A percentile compares a stretch with the other conserved stretches of the same genome.
These are phyloP conservation scores for Melieria picta DNA, from an alignment of 2,888 invertebrate genomes.

Conservation along the genomic window DNA sequence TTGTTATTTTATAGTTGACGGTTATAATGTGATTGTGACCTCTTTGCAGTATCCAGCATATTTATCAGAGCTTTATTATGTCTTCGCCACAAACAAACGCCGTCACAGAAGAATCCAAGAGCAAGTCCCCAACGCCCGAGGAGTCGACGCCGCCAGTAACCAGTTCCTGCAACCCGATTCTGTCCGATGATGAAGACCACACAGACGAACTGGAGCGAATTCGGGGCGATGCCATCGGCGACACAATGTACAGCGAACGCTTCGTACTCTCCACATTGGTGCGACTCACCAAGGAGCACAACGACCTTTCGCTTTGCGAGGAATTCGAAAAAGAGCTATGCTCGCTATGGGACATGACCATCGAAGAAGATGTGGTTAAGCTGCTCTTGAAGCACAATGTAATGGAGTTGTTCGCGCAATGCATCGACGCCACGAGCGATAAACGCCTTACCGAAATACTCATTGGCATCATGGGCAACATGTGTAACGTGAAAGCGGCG, in stretches of 20 bases:
- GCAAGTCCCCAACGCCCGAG: no score
- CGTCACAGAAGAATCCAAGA: no score
- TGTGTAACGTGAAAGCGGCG: constrained; percentile 76
- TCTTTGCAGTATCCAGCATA: no score
- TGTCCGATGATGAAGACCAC: constrained; percentile 1
- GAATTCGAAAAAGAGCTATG: constrained; percentile 79
- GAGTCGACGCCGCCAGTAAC: no score
- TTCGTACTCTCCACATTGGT: constrained; percentile 77
- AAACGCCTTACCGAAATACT: constrained; percentile 81
- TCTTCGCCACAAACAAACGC: no score
- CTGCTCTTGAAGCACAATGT: constrained; percentile 76
- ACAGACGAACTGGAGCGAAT: constrained; percentile 13
- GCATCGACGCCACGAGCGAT: constrained; percentile 72
- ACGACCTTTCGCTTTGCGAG: constrained; percentile 68
- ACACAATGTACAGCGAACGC: constrained; percentile 81
- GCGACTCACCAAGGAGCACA: constrained; percentile 71
- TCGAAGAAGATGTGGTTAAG: constrained; percentile 78
- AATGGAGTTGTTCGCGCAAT: constrained; percentile 67
- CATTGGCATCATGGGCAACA: constrained; percentile 85
- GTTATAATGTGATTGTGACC: no score
- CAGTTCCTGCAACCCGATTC: constrained; percentile 2
- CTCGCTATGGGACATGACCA: constrained; percentile 86
- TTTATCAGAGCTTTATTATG: no score
- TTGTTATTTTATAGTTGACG: no score
- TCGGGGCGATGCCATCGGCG: constrained; percentile 80